These are phyloP conservation scores for Nesidiocoris tenuis DNA, from an alignment of 2,888 invertebrate genomes.

Conservation along the genomic window DNA sequence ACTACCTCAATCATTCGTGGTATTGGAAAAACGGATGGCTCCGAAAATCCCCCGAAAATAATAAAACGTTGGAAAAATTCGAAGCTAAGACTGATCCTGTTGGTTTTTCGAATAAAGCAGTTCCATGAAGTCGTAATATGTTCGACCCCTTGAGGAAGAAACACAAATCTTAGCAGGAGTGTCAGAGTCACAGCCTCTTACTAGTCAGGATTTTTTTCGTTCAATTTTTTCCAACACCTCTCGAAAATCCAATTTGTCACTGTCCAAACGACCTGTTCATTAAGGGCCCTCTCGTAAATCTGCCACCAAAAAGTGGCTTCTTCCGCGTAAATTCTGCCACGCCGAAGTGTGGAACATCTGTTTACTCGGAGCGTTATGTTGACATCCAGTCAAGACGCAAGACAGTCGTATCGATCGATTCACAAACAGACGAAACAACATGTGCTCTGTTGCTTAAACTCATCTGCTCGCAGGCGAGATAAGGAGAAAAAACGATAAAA, in stretches of 20 bases:
- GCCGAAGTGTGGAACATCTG: background rate
- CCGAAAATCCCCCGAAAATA: no score
- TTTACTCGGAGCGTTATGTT: background rate
- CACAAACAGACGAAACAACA: background rate
- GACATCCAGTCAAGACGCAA: no score
- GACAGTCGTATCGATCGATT: background rate
- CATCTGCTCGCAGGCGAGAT: background rate
- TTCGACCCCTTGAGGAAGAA: no score
- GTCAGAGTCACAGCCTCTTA: no score
- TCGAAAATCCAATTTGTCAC: constrained; percentile 6
- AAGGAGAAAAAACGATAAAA: background rate
- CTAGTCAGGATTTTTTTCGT: no score
- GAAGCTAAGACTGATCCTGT: no score
- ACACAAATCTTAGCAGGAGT: no score
- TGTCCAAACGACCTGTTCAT: constrained; percentile 8
- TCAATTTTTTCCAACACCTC: constrained; percentile 7
- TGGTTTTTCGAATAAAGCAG: no score
- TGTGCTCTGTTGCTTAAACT: background rate
- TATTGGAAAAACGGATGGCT: no score
- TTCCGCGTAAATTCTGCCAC: background rate
- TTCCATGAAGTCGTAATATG: no score
- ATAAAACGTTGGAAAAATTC: no score
- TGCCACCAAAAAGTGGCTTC: constrained; percentile 18
- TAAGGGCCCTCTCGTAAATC: constrained; percentile 25
- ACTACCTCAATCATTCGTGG: no score